Evolutionary conservation across 2,113 vertebrate genomes (phyloP), one percentile per base, ranked within the genome.

Genomic region (Eira barbara): DNA sequence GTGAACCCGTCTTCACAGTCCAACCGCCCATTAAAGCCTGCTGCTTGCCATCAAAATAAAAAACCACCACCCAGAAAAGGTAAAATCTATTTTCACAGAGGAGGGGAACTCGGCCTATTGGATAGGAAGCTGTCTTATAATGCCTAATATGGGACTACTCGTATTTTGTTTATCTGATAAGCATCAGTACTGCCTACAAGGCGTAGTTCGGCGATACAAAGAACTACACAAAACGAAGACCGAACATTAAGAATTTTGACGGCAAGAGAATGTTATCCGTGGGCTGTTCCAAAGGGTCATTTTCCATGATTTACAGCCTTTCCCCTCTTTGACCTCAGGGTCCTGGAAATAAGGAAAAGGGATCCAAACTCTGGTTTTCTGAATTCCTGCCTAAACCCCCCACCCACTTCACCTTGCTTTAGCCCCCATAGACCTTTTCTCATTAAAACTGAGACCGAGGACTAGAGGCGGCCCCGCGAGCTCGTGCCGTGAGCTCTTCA

Each of bases 241-340:
- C 1, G 47, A 42, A 29, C 59, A 18, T 11, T 34, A 81, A 45
- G 31, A 65, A 80, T 2, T 29, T 47, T 29, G 39, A 71, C 27
- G 25, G 4, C 7, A 6, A 23, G 36, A 80, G 20, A 36, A 39
- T 2, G 2, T 21, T n/a, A 36, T 59, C 34, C 25, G 57, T 0
- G 85, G 55, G 55, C 18, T 31, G 34, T 34, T 36, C 31, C 8
- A 10, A 39, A 69, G 20, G 25, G 39, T 11, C 49, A 29, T 10
- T 80, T 23, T 27, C 23, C n/a, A 73, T 63, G 52, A 45, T 8
- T 63, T 39, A 63, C 12, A 42, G 31, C 25, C 49, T 15, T 63
- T 81, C 29, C n/a, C 0, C 2, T 17, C 55, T 36, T 55, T 14
- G 91, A 47, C 6, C 11, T 91, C 36, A 55, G 79, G 14, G 39